A percentile compares a stretch with the other conserved stretches of the same genome.
phyloP scores from a whole-genome alignment of 2,888 invertebrate species.

The Hydroisotoma schaefferi region DNA sequence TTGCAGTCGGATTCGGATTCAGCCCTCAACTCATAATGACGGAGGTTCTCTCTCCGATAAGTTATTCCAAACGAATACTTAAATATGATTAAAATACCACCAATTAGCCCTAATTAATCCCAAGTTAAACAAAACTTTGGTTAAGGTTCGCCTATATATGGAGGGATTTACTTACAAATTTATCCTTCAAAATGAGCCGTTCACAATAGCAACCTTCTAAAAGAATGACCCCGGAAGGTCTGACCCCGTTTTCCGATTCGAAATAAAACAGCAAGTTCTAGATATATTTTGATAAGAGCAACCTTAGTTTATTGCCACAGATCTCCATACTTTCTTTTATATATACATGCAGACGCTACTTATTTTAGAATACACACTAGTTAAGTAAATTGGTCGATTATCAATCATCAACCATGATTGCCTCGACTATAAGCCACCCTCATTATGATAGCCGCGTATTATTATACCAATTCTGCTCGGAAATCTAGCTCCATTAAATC shows the following conservation, averaged over 20 bases:
- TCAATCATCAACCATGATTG: no score
- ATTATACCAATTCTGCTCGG: no score
- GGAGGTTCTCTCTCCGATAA: conserved; percentile 77
- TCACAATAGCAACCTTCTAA: conserved; percentile 87
- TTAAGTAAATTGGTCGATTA: no score
- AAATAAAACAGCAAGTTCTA: conserved; percentile 90
- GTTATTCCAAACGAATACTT: conserved; percentile 87
- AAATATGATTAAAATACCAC: background rate
- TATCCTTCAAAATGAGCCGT: conserved; percentile 59
- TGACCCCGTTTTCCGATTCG: conserved; percentile 72
- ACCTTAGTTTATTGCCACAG: no score
- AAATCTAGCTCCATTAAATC: no score
- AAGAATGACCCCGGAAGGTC: conserved; percentile 78
- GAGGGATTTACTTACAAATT: conserved; percentile 43
- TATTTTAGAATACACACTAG: no score
- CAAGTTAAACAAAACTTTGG: background rate
- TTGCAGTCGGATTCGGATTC: conserved; percentile 81
- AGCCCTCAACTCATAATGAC: conserved; percentile 82
- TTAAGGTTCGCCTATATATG: background rate
- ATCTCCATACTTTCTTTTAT: no score
- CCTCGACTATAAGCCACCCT: no score
- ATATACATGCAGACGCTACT: no score
- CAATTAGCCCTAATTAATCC: background rate
- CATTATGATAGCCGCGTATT: no score
- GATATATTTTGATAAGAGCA: no score